phyloP scores from a whole-genome alignment of 92 coral and sea anemone genomes.

The Actinernus sp. region DNA sequence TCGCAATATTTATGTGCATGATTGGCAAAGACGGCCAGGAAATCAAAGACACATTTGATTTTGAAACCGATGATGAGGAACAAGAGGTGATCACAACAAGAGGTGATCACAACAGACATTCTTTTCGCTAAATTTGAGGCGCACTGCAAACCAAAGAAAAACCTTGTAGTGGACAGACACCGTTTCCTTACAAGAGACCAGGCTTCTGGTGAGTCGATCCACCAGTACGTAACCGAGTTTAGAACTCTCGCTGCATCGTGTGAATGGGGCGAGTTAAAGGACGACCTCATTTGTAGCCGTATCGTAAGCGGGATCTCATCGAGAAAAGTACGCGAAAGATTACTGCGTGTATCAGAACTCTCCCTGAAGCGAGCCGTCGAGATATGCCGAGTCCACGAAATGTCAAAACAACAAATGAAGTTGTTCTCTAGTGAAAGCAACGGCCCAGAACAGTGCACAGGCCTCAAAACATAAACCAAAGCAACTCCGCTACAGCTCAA shows the following conservation, averaged over 20 bases:
- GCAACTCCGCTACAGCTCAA: constrained; percentile 1
- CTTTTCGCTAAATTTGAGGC: constrained; percentile 18
- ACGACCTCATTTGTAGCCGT: too few species aligned
- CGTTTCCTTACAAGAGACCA: constrained; percentile 50
- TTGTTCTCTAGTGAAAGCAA: too few species aligned
- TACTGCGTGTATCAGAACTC: neutral
- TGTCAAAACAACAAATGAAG: constrained; percentile 2
- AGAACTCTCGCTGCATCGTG: too few species aligned
- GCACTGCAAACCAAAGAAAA: constrained; percentile 43
- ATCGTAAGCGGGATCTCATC: too few species aligned
- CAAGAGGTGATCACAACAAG: too few species aligned
- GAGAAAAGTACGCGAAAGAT: too few species aligned
- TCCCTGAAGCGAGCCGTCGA: constrained; percentile 3
- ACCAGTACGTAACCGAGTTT: too few species aligned
- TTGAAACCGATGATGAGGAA: too few species aligned
- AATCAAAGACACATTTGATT: constrained; percentile 20
- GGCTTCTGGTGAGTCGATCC: constrained; percentile 31
- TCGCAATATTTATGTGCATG: constrained; percentile 26
- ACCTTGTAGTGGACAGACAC: constrained; percentile 7
- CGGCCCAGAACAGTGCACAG: too few species aligned
- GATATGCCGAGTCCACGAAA: constrained; percentile 6
- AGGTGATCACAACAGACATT: constrained; percentile 9
- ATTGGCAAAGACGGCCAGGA: constrained; percentile 36
- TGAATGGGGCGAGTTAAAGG: too few species aligned
- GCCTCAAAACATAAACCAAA: neutral